Evolutionary conservation across 2,797 vertebrate genomes (phyloP), one percentile per base, ranked within the genome.

Genomic region (Telmatherina bonti): DNA sequence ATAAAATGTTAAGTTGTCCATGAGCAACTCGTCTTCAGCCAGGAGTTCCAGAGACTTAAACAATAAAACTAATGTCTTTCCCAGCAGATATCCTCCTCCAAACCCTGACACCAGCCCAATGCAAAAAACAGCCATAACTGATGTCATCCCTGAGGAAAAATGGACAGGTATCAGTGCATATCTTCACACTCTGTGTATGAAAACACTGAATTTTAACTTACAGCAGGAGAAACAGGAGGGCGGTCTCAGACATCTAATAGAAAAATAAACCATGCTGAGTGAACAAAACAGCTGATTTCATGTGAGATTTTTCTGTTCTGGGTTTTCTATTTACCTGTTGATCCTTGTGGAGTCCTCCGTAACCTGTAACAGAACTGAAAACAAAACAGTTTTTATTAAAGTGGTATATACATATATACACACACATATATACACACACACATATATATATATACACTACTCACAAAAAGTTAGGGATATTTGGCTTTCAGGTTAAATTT

Each of bases 81-180:
- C 61, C 61, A 63, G 61, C 15, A 63, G 61, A 2, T 35, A 30
- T 35, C 45, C 43, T 26, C 45, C 61, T 18, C 12, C 11, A 33
- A 13, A 12, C 35, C 43, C 61, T 35, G 29, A 33, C 1, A 51
- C 12, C 45, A 63, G 45, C 2, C 61, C 61, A 11, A 49, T 35
- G n/a, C 8, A 24, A 16, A 63, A 33, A n/a, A 10, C 26, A 43
- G 35, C 8, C 45, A 72, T 1, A 10, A 9, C 10, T 20, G 53
- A 53, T 1, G 43, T 26, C 20, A 26, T 33, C 6, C 18, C 70
- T 73, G 65, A 58, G 49, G 30, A 54, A 15, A 18, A 36, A 36
- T 36, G 9, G 2, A 45, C 18, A 63, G 5, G 13, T 54, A 12
- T 30, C 11, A 53, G 4, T 53, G 0, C 6, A 13, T 5, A 35